Base-by-base conservation (phyloP, 1,140 invertebrate species). In the Drosophila seguyi region DNA sequence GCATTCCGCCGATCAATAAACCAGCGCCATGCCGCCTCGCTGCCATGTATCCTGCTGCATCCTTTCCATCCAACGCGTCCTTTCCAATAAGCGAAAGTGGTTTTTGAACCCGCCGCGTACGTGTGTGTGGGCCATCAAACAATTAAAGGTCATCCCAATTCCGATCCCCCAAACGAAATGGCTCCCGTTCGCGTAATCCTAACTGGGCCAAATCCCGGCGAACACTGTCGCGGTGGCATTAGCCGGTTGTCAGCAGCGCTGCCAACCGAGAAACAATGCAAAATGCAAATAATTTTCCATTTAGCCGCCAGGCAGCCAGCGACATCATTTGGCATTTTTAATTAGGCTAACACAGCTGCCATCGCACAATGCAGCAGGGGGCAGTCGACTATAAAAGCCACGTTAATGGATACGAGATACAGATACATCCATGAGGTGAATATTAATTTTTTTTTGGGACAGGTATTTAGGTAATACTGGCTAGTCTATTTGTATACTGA, bases 51-150 rank as follows among this genome's bases (percentile, higher is more conserved):
- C 39, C 42, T 31, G 34, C 52, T 41, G 53, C 66, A 62, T 72
- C 57, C 65, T 50, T 27, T 47, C 45, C 45, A 48, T 29, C 44
- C 44, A 47, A 25, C 29, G 53, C 65, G 57, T 71, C 57, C 65
- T 83, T 86, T 91, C 77, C 90, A 91, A 91, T 91, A 91, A 91
- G 90, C 85, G 90, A 91, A 91, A 91, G 90, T 91, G 90, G 57
- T 80, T 80, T 79, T 79, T 55, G 42, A 62, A 50, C 67, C 52
- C 42, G n/a, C 20, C 1, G 36, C 20, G 41, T 56, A 18, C 39
- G 60, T 79, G 75, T 55, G 45, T n/a, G 45, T 4, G 16, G 8
- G 47, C 45, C 52, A 75, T 68, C 63, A 68, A 76, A 84, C 87
- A 87, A 88, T 87, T 88, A 87, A 80, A 88, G 84, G 83, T 86